A percentile compares a stretch with the other conserved stretches of the same genome.
phyloP scores from a whole-genome alignment of 2,797 vertebrate genomes.

The Leucoraja ocellata region DNA sequence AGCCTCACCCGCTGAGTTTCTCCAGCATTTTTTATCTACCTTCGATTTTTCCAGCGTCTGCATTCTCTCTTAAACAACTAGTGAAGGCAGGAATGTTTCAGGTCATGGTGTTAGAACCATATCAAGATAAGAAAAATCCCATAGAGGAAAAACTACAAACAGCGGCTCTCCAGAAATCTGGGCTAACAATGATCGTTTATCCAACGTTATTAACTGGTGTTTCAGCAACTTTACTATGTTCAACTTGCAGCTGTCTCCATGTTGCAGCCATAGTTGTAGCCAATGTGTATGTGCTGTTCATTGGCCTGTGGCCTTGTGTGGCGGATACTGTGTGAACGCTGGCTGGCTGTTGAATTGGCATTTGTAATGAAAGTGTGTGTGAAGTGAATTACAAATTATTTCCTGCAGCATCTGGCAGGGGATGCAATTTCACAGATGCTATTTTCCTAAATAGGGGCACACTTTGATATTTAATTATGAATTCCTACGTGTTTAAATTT shows the following conservation, averaged over 20 bases:
- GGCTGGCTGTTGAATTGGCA: background rate
- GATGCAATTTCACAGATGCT: background rate
- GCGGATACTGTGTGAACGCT: background rate
- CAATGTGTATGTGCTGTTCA: background rate
- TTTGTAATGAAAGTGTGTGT: background rate
- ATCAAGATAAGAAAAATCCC: background rate
- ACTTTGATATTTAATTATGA: too few species aligned
- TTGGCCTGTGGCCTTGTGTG: background rate
- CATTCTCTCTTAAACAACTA: too few species aligned
- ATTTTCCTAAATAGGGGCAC: background rate
- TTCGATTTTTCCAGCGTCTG: too few species aligned
- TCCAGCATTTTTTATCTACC: too few species aligned
- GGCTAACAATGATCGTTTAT: background rate
- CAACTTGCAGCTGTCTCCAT: background rate
- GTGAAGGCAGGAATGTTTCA: too few species aligned
- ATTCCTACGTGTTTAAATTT: background rate
- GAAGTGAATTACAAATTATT: background rate
- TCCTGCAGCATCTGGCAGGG: background rate
- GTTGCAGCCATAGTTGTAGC: background rate
- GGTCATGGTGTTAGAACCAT: too few species aligned
- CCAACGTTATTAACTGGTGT: background rate
- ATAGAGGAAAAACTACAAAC: background rate
- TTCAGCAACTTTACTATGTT: background rate
- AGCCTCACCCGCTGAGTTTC: too few species aligned
- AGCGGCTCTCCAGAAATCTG: background rate